Percentiles rank a stretch among this genome's conserved stretches.
Conservation (phyloP, 2,888 invertebrate genomes). For the Teleogryllus oceanicus region DNA sequence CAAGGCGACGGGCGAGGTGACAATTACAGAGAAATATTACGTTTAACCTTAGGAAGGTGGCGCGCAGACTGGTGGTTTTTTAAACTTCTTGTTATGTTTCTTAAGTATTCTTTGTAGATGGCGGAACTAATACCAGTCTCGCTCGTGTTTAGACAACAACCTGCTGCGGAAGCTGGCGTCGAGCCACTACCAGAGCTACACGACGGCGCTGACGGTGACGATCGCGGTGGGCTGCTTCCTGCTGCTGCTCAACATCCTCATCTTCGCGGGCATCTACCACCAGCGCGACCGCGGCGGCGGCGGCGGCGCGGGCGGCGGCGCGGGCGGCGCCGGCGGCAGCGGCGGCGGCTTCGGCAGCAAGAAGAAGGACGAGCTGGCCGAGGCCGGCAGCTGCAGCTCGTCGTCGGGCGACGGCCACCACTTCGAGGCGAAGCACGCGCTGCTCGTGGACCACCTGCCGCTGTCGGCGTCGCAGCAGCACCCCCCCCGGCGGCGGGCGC, state of each 20-base stretch:
- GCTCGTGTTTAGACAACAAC: constrained; percentile 52
- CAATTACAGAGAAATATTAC: too few species aligned
- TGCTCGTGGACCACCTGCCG: constrained; percentile 59
- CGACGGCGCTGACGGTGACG: constrained; percentile 82
- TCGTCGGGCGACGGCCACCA: constrained; percentile 53
- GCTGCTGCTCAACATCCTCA: constrained; percentile 74
- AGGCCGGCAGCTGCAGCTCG: constrained; percentile 67
- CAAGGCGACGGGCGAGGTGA: too few species aligned
- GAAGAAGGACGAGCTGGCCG: constrained; percentile 72
- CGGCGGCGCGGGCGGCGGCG: constrained; percentile 45
- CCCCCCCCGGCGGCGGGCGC: constrained; percentile 40
- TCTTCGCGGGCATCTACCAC: constrained; percentile 85
- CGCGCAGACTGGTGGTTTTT: too few species aligned
- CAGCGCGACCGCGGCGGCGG: constrained; percentile 62
- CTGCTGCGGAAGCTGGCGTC: constrained; percentile 72
- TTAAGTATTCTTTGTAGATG: too few species aligned
- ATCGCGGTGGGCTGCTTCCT: constrained; percentile 83
- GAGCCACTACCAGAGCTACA: constrained; percentile 83
- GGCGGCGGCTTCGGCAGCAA: constrained; percentile 56
- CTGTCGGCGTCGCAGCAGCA: constrained; percentile 42
- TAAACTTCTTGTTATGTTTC: too few species aligned
- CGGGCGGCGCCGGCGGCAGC: too few species aligned
- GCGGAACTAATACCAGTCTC: too few species aligned
- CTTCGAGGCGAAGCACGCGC: constrained; percentile 53
- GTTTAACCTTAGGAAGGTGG: too few species aligned